Evolutionary conservation across 2,888 invertebrate species (phyloP).

Genomic region (Dexiosoma caninum): DNA sequence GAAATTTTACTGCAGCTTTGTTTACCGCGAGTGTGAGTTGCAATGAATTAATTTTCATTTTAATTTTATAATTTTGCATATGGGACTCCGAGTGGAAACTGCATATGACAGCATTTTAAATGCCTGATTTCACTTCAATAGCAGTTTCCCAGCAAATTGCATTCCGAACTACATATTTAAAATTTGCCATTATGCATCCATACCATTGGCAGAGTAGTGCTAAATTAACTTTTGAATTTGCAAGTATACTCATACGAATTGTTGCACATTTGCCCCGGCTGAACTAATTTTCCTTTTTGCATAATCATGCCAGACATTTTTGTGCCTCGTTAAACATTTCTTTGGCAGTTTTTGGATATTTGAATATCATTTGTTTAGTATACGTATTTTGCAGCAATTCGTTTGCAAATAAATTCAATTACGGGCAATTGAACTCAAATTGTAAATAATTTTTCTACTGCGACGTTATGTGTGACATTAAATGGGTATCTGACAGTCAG

Average conservation of each 20-base stretch:
- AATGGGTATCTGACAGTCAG: too few relatives aligned
- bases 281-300: neutral
- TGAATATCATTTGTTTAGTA: neutral
- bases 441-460: neutral
- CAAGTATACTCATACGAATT: too few relatives aligned
- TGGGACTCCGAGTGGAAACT: slow-evolving; percentile 4
- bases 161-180: too few relatives aligned
- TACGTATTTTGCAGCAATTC: neutral
- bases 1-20: neutral
- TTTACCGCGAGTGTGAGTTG: neutral
- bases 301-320: slow-evolving; percentile 14
- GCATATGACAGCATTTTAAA: slow-evolving; percentile 34
- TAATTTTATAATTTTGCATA: slow-evolving; percentile 28
- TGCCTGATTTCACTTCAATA: slow-evolving; percentile 22
- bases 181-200: neutral
- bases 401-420: slow-evolving; percentile 7
- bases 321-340: slow-evolving; percentile 13
- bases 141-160: too few relatives aligned
- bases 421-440: neutral
- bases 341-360: neutral
- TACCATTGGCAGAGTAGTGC: too few relatives aligned
- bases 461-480: too few relatives aligned
- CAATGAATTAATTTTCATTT: slow-evolving; percentile 11
- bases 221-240: neutral
- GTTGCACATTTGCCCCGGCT: too few relatives aligned